Percentiles rank a stretch among this genome's conserved stretches.
Conservation (phyloP, 2,797 vertebrate species). For the Vipera ursinii region DNA sequence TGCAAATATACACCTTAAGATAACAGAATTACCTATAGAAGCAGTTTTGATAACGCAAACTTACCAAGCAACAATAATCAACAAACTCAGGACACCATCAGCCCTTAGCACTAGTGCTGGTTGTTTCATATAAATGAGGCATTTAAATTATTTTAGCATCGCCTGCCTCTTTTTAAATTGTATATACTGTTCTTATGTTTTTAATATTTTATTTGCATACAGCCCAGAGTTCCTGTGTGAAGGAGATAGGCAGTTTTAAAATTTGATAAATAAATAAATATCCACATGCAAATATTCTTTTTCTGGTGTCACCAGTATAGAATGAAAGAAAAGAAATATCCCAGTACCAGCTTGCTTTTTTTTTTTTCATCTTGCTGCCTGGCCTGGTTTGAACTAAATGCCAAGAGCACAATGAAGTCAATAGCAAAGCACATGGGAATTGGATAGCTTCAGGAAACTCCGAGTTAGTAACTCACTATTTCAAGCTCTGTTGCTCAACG, state of each 20-base stretch:
- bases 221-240: not conserved
- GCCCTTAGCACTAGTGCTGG: not conserved
- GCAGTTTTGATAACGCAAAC: not conserved
- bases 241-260: not conserved
- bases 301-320: not conserved
- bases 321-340: not conserved
- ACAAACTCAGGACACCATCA: not conserved
- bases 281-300: not conserved
- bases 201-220: not conserved
- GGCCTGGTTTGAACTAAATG: not conserved
- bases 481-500: not conserved
- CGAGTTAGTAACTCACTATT: not conserved
- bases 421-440: not conserved
- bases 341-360: not conserved
- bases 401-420: not conserved
- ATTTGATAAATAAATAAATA: not conserved
- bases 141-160: not conserved
- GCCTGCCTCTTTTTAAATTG: not conserved
- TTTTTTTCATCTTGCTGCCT: not conserved
- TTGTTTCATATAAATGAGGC: not conserved
- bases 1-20: not conserved
- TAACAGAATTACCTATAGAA: not conserved
- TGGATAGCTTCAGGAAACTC: not conserved
- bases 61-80: not conserved
- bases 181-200: not conserved